A percentile compares a stretch with the other conserved stretches of the same genome.
These are phyloP conservation scores for Lithophane socia DNA, from an alignment of 2,888 invertebrate genomes.

Conservation along the genomic window DNA sequence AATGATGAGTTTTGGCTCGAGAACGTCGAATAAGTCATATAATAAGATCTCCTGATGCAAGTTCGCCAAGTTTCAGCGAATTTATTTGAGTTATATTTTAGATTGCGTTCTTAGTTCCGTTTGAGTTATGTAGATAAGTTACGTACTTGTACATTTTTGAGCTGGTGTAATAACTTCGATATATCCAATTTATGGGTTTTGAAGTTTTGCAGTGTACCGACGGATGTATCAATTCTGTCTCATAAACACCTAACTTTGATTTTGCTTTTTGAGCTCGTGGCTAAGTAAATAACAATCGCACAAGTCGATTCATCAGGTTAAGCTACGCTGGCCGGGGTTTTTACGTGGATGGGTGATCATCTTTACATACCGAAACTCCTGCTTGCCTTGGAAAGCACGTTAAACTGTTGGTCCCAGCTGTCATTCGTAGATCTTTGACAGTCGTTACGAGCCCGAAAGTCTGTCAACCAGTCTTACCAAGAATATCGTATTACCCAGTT, in stretches of 20 bases:
- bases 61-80: constrained; percentile 40
- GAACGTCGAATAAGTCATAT: constrained; percentile 35
- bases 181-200: background rate
- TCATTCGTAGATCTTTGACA: no score
- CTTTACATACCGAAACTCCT: no score
- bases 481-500: no score
- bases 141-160: background rate
- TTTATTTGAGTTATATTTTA: constrained; percentile 34
- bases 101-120: constrained; percentile 26
- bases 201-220: background rate
- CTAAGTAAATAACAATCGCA: no score
- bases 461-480: no score
- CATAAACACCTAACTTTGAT: background rate
- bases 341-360: no score
- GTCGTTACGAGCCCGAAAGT: no score
- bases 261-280: no score
- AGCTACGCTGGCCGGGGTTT: no score
- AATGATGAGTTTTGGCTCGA: constrained; percentile 40
- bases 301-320: no score
- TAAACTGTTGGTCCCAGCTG: no score
- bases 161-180: background rate
- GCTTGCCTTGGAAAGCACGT: no score
- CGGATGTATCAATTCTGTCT: background rate
- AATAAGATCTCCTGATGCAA: constrained; percentile 26
- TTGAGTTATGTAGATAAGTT: background rate